Percentiles rank a stretch among this genome's conserved stretches.
Evolutionary conservation across 2,113 vertebrate species (phyloP).

Genomic region (Dolichotis patagonum): DNA sequence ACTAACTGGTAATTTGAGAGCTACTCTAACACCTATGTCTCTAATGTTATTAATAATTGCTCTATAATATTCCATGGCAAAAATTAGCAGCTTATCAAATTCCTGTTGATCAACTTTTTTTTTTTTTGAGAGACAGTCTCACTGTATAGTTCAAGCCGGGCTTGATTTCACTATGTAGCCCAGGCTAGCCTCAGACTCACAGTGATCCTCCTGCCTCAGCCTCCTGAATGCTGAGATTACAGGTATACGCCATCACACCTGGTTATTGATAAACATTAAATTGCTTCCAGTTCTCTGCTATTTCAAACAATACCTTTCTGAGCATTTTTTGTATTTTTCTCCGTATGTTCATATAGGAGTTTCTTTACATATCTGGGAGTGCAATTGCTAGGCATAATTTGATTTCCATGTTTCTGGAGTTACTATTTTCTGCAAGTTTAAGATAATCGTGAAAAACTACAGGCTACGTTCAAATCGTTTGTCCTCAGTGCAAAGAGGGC

Average conservation of each 20-base stretch:
- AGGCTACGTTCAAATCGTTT: background rate
- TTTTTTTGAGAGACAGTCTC: background rate
- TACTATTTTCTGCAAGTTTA: slow-evolving; percentile 13
- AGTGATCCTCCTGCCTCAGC: background rate
- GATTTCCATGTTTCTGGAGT: slow-evolving; percentile 34
- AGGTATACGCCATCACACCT: background rate
- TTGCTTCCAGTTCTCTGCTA: slow-evolving; percentile 39
- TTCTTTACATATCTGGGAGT: background rate
- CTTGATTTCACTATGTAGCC: background rate
- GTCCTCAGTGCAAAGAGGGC: background rate
- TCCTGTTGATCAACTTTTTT: background rate
- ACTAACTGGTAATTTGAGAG: background rate
- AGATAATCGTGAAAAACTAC: background rate
- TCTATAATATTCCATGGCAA: background rate
- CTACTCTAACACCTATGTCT: background rate
- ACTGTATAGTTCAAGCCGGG: background rate
- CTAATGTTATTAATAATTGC: background rate
- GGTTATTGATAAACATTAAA: background rate
- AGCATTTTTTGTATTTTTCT: background rate
- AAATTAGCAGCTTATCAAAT: background rate
- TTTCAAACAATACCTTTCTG: slow-evolving; percentile 30
- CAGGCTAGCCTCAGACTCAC: background rate
- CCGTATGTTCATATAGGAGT: background rate
- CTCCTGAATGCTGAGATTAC: background rate
- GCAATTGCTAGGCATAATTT: background rate